These are phyloP conservation scores for Mya arenaria DNA, from an alignment of 1,140 invertebrate species.

Conservation along the genomic window DNA sequence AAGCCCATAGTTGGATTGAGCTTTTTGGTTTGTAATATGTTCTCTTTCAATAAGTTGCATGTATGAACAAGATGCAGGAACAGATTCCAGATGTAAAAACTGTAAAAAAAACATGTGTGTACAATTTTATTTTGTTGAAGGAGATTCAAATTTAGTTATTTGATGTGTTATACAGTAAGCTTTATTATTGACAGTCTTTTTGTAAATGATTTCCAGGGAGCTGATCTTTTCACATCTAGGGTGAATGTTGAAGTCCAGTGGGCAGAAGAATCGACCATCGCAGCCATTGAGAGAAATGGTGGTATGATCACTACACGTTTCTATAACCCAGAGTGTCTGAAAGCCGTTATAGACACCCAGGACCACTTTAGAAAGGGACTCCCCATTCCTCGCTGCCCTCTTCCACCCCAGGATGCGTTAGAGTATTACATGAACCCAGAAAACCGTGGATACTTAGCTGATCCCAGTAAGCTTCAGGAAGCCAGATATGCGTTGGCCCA, in stretches of 20 bases:
- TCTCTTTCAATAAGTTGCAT: no score
- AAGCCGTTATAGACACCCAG: conserved; percentile 88
- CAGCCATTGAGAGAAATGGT: conserved; percentile 96
- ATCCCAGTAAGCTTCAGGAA: conserved; percentile 93
- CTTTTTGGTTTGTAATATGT: no score
- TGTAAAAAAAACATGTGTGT: no score
- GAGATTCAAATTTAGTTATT: no score
- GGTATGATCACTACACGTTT: conserved; percentile 97
- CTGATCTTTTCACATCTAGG: conserved; percentile 93
- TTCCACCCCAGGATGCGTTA: conserved; percentile 93
- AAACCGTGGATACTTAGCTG: conserved; percentile 95
- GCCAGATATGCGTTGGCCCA: conserved; percentile 90
- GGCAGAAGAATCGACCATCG: conserved; percentile 95
- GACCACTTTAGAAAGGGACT: conserved; percentile 90
- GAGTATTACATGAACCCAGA: conserved; percentile 94
- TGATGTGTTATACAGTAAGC: no score
- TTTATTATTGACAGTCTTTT: no score
- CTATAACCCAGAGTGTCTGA: conserved; percentile 92
- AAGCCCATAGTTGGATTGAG: no score
- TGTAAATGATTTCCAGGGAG: conserved; percentile 86
- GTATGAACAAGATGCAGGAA: no score
- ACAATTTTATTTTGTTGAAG: no score
- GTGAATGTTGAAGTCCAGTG: conserved; percentile 99
- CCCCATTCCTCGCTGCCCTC: conserved; percentile 94
- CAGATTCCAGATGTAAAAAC: no score